Conservation (phyloP, 2,888 invertebrate species). For the Drosophila quasianomalipes region DNA sequence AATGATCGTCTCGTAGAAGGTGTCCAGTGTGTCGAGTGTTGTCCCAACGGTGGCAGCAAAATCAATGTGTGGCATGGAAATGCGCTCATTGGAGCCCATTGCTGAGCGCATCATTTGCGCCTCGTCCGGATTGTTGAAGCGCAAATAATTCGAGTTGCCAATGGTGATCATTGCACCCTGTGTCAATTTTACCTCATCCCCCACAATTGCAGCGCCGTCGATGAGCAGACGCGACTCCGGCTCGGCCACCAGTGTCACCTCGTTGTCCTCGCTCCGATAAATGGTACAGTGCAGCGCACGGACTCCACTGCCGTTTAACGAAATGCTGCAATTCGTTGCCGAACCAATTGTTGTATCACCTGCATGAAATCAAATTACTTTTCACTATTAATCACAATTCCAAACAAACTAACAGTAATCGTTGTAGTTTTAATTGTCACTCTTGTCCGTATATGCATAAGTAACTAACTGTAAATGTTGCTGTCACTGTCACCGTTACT, state of each 20-base stretch:
- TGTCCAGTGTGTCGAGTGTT: slow-evolving; percentile 71
- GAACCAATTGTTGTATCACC: slow-evolving; percentile 94
- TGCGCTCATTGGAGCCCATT: slow-evolving; percentile 88
- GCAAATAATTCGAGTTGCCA: slow-evolving; percentile 95
- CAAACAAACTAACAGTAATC: background rate
- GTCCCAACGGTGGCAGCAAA: slow-evolving; percentile 85
- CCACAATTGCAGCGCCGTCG: slow-evolving; percentile 90
- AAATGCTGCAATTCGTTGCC: slow-evolving; percentile 92
- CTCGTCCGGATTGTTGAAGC: slow-evolving; percentile 96
- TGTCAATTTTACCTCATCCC: slow-evolving; percentile 90
- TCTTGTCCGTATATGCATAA: background rate
- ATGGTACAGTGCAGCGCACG: slow-evolving; percentile 94
- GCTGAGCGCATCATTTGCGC: slow-evolving; percentile 94
- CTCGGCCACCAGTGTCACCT: slow-evolving; percentile 93
- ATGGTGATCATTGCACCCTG: slow-evolving; percentile 97
- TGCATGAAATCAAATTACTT: slow-evolving; percentile 82
- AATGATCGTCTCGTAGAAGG: slow-evolving; percentile 82
- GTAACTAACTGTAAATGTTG: slow-evolving; percentile 5
- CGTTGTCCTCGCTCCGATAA: slow-evolving; percentile 91
- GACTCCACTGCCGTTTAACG: slow-evolving; percentile 94
- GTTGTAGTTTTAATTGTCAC: background rate
- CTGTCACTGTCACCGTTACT: slow-evolving; percentile 3
- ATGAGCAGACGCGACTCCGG: slow-evolving; percentile 89
- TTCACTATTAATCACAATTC: slow-evolving; percentile 10
- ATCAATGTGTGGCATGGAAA: slow-evolving; percentile 92